Evolutionary conservation across 2,797 vertebrate genomes (phyloP), one percentile per base, ranked within the genome.

Genomic region (Denticeps clupeoides): DNA sequence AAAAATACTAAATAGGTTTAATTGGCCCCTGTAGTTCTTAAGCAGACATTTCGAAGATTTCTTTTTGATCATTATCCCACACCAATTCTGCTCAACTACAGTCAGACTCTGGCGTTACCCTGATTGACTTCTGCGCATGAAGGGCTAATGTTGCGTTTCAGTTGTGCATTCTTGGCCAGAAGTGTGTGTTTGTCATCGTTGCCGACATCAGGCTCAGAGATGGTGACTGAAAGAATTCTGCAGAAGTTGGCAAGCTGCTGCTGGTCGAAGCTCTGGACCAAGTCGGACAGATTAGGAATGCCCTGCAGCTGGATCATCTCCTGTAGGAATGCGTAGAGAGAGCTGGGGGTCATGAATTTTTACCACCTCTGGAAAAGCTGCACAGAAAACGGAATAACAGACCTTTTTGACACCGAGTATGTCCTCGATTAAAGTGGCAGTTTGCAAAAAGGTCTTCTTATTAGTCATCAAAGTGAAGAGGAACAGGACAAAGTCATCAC

Each of bases 241-340:
- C 95, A 99, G 81, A 99, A 99, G 80, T 95, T 99, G 26, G 95
- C 94, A 49, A 98, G 84, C 69, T 98, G 95, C 61, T 99, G 94
- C 68, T 98, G 95, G 77, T 99, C 93, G 21, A 99, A 99, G 71
- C 89, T 97, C 71, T 94, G 93, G 29, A 99, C 92, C 51, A 99
- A 82, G 53, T 81, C 86, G 0, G 83, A 84, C 45, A 99, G 81
- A 62, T 95, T 91, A 50, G 93, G 91, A 66, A 99, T 92, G 60
- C 93, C 90, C 51, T 99, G 94, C 67, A 99, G 79, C 26, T 92
- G 92, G 65, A 99, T 96, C 86, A 96, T 94, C 73, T 97, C 94
- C 95, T 99, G 42, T 18, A 26, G 5, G 42, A 21, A 4, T 25
- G 32, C 31, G 3, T 5, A 28, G n/a, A n/a, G n/a, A n/a, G n/a